These are phyloP conservation scores for Pimpla rufipes DNA, from an alignment of 2,888 invertebrate genomes.

Conservation along the genomic window DNA sequence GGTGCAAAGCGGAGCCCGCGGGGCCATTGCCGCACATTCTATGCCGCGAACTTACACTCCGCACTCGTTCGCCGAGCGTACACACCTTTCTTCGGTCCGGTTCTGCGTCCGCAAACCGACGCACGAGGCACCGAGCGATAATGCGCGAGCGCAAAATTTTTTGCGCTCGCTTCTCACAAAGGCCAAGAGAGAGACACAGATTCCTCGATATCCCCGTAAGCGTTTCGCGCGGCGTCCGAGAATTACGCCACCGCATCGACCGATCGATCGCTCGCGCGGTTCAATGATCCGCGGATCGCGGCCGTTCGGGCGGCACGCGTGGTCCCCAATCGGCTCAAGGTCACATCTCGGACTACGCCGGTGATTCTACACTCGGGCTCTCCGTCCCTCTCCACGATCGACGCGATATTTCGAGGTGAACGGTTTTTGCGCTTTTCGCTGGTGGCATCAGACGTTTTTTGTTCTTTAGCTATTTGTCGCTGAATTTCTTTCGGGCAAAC, in stretches of 20 bases:
- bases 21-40: conserved; percentile 39
- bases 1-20: not conserved
- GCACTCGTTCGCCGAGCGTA: not conserved
- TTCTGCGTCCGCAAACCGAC: not conserved
- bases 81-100: conserved; percentile 16
- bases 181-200: not conserved
- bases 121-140: not conserved
- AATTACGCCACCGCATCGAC: conserved; percentile 60
- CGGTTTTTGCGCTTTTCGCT: not conserved
- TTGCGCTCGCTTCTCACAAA: conserved; percentile 1
- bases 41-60: conserved; percentile 17
- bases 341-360: conserved; percentile 36
- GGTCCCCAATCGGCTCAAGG: conserved; percentile 60
- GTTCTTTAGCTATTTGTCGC: no score
- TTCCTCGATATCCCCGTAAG: conserved; percentile 4
- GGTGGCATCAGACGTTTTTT: no score
- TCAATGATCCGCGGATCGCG: conserved; percentile 64
- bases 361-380: conserved; percentile 30
- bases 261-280: conserved; percentile 36
- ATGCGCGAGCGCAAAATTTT: not conserved
- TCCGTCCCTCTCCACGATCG: not conserved
- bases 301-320: conserved; percentile 47
- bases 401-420: conserved; percentile 5
- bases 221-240: not conserved
- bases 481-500: no score